Evolutionary conservation across 2,888 invertebrate species (phyloP).

Genomic region (Macrosoma leucophasiata): DNA sequence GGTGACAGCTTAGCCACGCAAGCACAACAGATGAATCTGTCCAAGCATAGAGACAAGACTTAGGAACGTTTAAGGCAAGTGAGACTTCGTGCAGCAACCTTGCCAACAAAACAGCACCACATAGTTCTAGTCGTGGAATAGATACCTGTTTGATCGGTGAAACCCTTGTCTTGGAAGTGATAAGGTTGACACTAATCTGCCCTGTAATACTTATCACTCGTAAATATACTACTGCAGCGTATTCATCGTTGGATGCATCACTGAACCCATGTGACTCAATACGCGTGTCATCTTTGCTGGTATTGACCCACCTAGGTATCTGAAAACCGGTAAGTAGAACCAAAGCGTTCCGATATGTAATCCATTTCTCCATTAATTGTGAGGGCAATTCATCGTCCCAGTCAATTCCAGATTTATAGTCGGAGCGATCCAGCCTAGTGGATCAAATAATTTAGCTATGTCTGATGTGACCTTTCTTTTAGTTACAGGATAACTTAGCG

Average conservation of each 20-base stretch:
- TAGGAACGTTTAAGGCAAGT: conserved; percentile 7
- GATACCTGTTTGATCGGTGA: conserved; percentile 11
- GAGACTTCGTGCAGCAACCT: conserved; percentile 16
- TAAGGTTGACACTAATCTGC: conserved; percentile 9
- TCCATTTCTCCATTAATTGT: conserved; percentile 16
- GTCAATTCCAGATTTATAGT: conserved; percentile 9
- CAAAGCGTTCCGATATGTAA: conserved; percentile 11
- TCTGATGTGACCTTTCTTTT: conserved; percentile 22
- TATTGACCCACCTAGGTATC: conserved; percentile 11
- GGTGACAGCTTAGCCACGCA: conserved; percentile 19
- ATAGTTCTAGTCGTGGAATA: conserved; percentile 22
- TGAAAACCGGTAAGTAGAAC: conserved; percentile 8
- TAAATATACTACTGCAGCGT: conserved; percentile 20
- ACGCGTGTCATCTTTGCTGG: conserved; percentile 2
- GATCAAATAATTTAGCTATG: conserved; percentile 23
- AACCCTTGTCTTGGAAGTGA: conserved; percentile 13
- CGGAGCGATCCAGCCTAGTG: conserved; percentile 24
- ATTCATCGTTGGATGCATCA: conserved; percentile 20
- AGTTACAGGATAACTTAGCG: conserved; percentile 7
- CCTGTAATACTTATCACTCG: conserved; percentile 5
- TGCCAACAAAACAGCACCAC: conserved; percentile 20
- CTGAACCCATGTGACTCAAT: conserved; percentile 19
- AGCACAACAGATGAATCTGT: conserved; percentile 22
- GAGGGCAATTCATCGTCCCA: conserved; percentile 26
- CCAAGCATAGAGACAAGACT: conserved; percentile 16